Base-by-base conservation (phyloP, 2,797 vertebrate genomes). In the Myiotriccus ornatus region DNA sequence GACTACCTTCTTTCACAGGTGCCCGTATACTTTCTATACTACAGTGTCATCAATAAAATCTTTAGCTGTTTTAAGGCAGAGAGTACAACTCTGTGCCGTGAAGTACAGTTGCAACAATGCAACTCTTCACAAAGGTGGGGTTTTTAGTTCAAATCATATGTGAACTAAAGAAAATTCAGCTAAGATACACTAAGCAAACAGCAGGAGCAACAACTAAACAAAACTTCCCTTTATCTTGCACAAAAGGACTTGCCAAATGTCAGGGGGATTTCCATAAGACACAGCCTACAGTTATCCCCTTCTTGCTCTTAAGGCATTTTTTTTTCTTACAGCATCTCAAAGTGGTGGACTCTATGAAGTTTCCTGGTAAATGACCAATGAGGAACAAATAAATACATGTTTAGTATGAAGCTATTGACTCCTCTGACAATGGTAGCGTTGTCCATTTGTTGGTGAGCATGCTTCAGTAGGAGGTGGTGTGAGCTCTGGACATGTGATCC, bases 1-100 rank as follows among this genome's bases (percentile, higher is more conserved):
- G 92, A 59, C 59, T 73, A 63, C 50, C 95, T 94, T 76, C 91
- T 92, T 83, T 89, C 84, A 93, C 15, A 78, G 57, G 76, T 21
- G 60, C 32, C 8, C 0, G 0, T 69, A 13, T 73, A 35, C 55
- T 86, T 71, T 50, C 59, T 78, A 12, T 44, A 47, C 50, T 65
- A 55, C 23, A 39, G 27, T 50, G 57, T 73, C 82, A 84, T 59
- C 91, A 86, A 50, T 55, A 84, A 92, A 78, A 87, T 63, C 52
- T 49, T 62, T 7, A 30, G 56, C 68, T 90, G 35, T 30, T 28
- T 64, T 64, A 82, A 70, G 41, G 28, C 50, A 81, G 46, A 84
- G 35, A 0, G 0, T 44, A 24, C 37, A 64, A 30, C 30, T 35
- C 75, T 27, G 4, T 30, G 50, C 50, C 52, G 9, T 22, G 35